phyloP scores from a whole-genome alignment of 2,888 invertebrate species.

The Myopa testacea region DNA sequence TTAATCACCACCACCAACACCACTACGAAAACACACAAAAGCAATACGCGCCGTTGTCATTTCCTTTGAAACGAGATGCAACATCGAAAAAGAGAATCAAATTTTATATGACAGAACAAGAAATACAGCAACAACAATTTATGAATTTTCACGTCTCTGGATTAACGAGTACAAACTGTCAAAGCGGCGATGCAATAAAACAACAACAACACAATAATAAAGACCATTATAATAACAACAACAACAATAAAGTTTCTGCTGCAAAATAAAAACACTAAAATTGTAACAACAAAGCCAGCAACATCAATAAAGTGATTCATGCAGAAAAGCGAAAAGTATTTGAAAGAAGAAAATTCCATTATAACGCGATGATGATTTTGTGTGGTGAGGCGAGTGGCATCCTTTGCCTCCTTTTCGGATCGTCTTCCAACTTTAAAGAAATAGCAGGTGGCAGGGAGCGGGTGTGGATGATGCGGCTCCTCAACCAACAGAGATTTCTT shows the following conservation, averaged over 20 bases:
- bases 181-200: conserved; percentile 8
- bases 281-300: conserved; percentile 10
- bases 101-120: not conserved
- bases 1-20: conserved; percentile 20
- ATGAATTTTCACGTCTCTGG: conserved; percentile 3
- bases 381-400: not conserved
- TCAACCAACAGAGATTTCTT: not conserved
- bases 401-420: not conserved
- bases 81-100: not conserved
- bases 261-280: no score
- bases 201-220: conserved; percentile 16
- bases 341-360: conserved; percentile 28
- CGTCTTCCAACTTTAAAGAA: no score
- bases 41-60: conserved; percentile 13
- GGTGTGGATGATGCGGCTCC: not conserved
- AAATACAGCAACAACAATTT: no score
- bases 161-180: conserved; percentile 17
- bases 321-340: conserved; percentile 29
- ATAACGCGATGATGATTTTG: conserved; percentile 1
- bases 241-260: no score
- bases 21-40: not conserved
- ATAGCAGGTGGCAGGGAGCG: no score
- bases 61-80: conserved; percentile 12
- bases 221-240: not conserved
- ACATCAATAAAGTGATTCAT: conserved; percentile 24